phyloP scores from a whole-genome alignment of 2,797 vertebrate species.

The Dicrostonyx torquatus region DNA sequence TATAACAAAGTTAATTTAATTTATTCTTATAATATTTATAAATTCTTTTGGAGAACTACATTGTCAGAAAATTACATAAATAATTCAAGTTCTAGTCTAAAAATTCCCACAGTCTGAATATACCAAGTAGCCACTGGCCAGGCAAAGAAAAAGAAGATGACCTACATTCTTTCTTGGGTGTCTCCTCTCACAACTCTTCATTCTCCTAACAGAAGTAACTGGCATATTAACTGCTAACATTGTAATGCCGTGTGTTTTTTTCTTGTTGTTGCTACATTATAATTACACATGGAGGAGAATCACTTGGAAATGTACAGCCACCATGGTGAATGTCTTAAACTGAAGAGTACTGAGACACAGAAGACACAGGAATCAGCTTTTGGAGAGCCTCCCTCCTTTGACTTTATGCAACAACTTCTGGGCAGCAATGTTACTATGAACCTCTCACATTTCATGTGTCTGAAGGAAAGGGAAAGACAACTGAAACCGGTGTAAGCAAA shows the following conservation, averaged over 20 bases:
- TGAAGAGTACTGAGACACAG: neutral
- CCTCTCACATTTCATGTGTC: neutral
- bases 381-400: neutral
- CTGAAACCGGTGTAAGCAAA: neutral
- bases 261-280: neutral
- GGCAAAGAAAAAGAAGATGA: neutral
- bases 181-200: neutral
- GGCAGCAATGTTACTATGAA: neutral
- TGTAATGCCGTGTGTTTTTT: neutral
- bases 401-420: neutral
- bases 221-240: neutral
- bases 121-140: neutral
- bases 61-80: neutral
- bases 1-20: neutral
- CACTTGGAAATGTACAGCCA: neutral
- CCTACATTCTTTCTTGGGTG: neutral
- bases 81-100: neutral
- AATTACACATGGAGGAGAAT: neutral
- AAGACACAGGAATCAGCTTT: neutral
- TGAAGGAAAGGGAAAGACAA: neutral
- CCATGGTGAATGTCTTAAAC: neutral
- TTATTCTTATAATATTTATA: neutral
- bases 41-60: neutral
- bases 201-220: neutral
- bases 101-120: neutral